Evolutionary conservation across 2,113 vertebrate species (phyloP), one percentile per base, ranked within the genome.

Genomic region (Microcebus lehilahytsara): DNA sequence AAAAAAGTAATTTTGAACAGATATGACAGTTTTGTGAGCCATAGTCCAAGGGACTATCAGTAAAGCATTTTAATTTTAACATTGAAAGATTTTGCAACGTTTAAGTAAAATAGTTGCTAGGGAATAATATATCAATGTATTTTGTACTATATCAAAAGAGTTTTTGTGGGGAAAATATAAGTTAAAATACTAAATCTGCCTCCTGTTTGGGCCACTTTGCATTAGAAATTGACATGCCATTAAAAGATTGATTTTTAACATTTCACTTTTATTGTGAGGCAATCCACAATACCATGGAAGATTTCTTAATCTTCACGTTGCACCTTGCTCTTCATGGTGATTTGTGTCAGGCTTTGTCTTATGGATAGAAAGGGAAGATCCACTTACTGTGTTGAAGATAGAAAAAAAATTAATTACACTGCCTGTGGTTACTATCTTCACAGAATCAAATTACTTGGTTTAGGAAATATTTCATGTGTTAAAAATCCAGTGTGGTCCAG

Each of bases 401-500:
- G 85, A 97, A 96, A 98, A 90, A 90, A 97, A 97, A 98, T 98
- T 98, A 98, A 98, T 98, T 97, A 96, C 79, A 92, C 92, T 96
- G 91, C 96, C 96, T 94, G 94, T 96, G 97, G 96, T 97, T 97
- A 80, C 97, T 98, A 98, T 98, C 98, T 94, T 72, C 92, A 89
- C 97, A 97, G 92, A 98, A 98, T 98, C 98, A 98, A 97, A 98
- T 98, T 97, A 96, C 98, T 98, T 97, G 96, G 97, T 91, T 97
- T 96, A 95, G 97, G 92, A 96, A 96, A 97, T 98, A 97, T 97
- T 98, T 98, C 96, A 98, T 98, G 94, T 95, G 95, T 96, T 98
- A 96, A 97, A 97, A 98, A 96, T 96, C 77, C 94, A 84, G 74
- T 96, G 97, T 97, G 95, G 60, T 75, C 81, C 51, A 89, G 93